A percentile compares a stretch with the other conserved stretches of the same genome.
Evolutionary conservation across 2,113 vertebrate species (phyloP).

Genomic region (Tetrax tetrax): DNA sequence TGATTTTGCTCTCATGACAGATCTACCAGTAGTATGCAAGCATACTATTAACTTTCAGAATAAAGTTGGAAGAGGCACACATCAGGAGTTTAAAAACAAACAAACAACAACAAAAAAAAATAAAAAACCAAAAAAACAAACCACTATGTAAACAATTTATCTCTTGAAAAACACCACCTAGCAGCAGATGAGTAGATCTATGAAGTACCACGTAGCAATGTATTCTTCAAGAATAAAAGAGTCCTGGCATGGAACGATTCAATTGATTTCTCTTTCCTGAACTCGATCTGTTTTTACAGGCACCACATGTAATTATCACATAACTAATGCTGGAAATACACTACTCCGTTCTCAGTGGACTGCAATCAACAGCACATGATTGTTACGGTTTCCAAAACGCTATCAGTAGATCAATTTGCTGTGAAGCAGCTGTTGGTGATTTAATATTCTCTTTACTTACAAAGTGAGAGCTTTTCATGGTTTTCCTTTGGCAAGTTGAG

Average conservation of each 20-base stretch:
- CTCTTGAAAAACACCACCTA: background rate
- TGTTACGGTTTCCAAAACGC: background rate
- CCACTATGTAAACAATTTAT: background rate
- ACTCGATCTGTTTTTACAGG: background rate
- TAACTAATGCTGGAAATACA: background rate
- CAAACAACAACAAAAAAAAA: too few species aligned
- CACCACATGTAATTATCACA: background rate
- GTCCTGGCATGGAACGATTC: background rate
- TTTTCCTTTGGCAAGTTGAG: background rate
- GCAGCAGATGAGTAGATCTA: background rate
- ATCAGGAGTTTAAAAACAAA: background rate
- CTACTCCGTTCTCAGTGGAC: background rate
- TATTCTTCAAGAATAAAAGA: background rate
- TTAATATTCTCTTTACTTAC: background rate
- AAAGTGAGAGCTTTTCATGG: background rate
- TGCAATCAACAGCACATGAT: background rate
- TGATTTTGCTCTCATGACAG: background rate
- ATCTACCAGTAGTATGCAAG: background rate
- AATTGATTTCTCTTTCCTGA: background rate
- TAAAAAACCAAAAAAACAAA: too few species aligned
- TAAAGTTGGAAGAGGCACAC: background rate
- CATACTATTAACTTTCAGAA: background rate
- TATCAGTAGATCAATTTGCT: conserved; percentile 13
- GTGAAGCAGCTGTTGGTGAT: conserved; percentile 18
- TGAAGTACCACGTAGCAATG: background rate